Evolutionary conservation across 1,140 invertebrate genomes (phyloP).

Genomic region (Leptinotarsa defecta): DNA sequence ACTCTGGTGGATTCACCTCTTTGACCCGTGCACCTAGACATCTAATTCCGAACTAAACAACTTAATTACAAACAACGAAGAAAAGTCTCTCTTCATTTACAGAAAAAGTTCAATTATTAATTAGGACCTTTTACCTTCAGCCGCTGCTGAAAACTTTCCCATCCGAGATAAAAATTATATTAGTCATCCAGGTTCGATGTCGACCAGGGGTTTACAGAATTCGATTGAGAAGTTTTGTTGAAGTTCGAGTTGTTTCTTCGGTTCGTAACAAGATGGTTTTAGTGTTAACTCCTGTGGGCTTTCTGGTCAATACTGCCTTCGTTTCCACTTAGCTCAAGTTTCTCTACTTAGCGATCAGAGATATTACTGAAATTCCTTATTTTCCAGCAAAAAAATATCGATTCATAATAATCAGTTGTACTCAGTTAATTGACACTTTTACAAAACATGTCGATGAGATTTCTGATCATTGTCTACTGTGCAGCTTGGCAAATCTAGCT

Average conservation of each 20-base stretch:
- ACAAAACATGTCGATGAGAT: too few species aligned
- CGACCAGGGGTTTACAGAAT: constrained; percentile 13
- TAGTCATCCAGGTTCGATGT: constrained; percentile 10
- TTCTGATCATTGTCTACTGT: too few species aligned
- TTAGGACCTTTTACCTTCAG: constrained; percentile 10
- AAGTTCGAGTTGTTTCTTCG: constrained; percentile 8
- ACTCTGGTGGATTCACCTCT: not conserved
- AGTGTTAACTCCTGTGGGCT: not conserved
- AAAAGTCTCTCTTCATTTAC: not conserved
- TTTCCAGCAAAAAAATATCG: too few species aligned
- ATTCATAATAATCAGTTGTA: too few species aligned
- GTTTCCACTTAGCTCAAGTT: too few species aligned
- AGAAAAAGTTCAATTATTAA: constrained; percentile 22
- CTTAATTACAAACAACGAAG: constrained; percentile 21
- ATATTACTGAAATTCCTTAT: too few species aligned
- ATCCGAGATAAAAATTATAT: constrained; percentile 20
- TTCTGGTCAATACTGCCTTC: not conserved
- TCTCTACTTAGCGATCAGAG: too few species aligned
- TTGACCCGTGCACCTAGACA: constrained; percentile 7
- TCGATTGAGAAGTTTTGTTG: constrained; percentile 22
- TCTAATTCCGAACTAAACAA: constrained; percentile 20
- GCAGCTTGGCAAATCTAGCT: too few species aligned
- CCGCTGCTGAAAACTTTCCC: constrained; percentile 11
- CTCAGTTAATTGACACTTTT: too few species aligned
- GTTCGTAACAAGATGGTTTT: not conserved